phyloP scores from a whole-genome alignment of 1,140 invertebrate genomes.

The Cherax destructor region DNA sequence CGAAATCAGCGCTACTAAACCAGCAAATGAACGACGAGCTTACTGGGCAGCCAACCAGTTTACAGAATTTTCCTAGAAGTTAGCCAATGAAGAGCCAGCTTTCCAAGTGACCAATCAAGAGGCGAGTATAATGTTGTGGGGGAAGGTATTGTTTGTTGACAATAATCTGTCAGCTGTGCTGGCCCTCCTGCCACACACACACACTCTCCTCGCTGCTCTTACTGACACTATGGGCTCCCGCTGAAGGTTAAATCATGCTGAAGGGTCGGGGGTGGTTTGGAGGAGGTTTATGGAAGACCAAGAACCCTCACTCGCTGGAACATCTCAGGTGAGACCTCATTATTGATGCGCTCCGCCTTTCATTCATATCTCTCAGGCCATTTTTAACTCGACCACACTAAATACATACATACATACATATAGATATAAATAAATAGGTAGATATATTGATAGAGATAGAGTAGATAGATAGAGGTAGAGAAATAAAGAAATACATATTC shows the following conservation, averaged over 20 bases:
- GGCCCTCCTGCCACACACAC: no score
- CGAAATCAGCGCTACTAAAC: no score
- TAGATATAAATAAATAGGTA: no score
- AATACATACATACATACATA: no score
- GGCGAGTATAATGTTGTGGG: neutral
- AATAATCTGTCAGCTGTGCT: neutral
- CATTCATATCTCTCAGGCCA: no score
- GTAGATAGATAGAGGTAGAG: no score
- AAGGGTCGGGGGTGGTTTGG: constrained; percentile 69
- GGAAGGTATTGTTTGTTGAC: constrained; percentile 4
- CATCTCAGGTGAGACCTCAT: constrained; percentile 87
- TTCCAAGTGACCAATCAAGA: neutral
- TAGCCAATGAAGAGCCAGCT: neutral
- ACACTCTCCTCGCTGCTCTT: neutral
- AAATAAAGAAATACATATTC: no score
- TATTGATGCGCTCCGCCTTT: neutral
- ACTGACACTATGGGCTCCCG: neutral
- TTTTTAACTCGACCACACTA: no score
- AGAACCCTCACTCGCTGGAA: constrained; percentile 96
- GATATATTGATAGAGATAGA: no score
- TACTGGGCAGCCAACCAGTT: no score
- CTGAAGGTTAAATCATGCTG: constrained; percentile 27
- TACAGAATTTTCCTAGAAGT: neutral
- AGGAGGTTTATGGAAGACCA: constrained; percentile 91
- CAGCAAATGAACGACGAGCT: no score